Evolutionary conservation across 2,113 vertebrate genomes (phyloP).

Genomic region (Zingel zingel): DNA sequence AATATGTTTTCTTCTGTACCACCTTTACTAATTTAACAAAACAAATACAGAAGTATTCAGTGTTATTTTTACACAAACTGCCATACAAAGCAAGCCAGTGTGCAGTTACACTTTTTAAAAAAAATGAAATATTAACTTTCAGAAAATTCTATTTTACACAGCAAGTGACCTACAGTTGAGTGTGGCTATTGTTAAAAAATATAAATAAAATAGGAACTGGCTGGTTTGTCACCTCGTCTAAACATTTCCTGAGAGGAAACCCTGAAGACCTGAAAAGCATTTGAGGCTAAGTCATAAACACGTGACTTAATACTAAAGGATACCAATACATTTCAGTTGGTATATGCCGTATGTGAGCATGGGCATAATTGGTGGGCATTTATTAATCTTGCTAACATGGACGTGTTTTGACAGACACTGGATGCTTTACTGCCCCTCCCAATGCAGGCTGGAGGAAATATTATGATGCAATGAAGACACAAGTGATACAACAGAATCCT

Average conservation of each 20-base stretch:
- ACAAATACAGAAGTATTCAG: not conserved
- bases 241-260: not conserved
- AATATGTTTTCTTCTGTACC: too few relatives aligned
- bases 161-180: not conserved
- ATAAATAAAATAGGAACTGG: not conserved
- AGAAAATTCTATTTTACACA: not conserved
- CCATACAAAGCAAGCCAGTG: not conserved
- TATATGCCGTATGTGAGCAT: not conserved
- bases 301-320: not conserved
- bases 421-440: not conserved
- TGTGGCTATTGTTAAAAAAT: not conserved
- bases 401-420: not conserved
- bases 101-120: too few relatives aligned
- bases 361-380: not conserved
- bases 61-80: not conserved
- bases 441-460: not conserved
- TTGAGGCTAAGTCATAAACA: not conserved
- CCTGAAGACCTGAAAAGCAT: not conserved
- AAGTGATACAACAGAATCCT: constrained; percentile 55
- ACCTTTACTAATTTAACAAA: not conserved
- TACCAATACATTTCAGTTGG: not conserved
- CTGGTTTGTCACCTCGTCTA: not conserved
- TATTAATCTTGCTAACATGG: not conserved
- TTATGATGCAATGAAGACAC: constrained; percentile 35
- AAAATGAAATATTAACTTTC: not conserved